Evolutionary conservation across 2,113 vertebrate species (phyloP), one percentile per base, ranked within the genome.

Genomic region (Ascaphus truei): DNA sequence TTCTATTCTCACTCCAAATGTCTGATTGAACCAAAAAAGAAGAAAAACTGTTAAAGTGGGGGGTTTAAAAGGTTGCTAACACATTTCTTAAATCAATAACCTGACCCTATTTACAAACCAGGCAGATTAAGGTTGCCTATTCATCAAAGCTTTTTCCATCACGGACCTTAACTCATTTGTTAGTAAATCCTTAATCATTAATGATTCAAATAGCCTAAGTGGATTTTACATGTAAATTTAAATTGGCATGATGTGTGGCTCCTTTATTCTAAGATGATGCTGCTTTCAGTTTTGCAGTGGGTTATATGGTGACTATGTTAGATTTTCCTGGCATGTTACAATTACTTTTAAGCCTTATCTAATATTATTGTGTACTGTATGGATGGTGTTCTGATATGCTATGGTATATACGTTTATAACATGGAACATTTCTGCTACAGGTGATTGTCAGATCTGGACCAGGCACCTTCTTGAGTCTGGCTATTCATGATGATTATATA

Each of bases 381-480:
- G 15, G 41, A 8, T 16, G 16, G 20, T 2, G 41, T 45, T 45
- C 2, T 18, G n/a, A 45, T 45, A 45, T 20, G 16, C n/a, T 18
- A 45, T 16, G 4, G 2, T 3, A 13, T 33, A 7, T 34, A 22
- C 1, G 18, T 3, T 1, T 22, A 11, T 56, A n/a, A 12, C 9
- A 33, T 56, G 15, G 20, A 29, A 26, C 27, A 12, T 20, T 20
- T 47, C 31, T 47, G 27, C 7, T 55, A 6, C 55, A 99, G 97
- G 93, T 97, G 45, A 94, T 99, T 71, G 85, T 99, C 29, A 96
- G 93, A 81, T 95, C 97, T 30, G 95, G 93, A 43, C 90, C 95
- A 5, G 97, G 97, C 13, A 96, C 94, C 10, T 98, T 98, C 76
- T 96, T 96, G 2, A 97, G 96, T 41, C 84, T 99, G 58, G 94